Evolutionary conservation across 1,140 invertebrate species (phyloP).

Genomic region (Chelonus insularis): DNA sequence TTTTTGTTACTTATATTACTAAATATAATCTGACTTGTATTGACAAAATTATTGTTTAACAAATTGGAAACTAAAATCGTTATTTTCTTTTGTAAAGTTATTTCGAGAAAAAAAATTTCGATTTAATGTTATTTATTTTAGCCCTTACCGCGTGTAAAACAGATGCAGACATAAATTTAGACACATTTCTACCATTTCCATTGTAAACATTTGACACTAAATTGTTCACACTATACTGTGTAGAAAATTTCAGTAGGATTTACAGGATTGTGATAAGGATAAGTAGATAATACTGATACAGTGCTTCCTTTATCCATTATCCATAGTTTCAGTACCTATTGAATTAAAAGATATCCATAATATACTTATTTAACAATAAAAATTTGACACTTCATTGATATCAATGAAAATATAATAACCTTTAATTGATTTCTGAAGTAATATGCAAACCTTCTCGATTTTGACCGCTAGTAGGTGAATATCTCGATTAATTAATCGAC

Average conservation of each 20-base stretch:
- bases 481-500: conserved; percentile 55
- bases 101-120: too few species aligned
- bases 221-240: conserved; percentile 54
- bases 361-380: conserved; percentile 9
- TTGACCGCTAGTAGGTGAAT: conserved; percentile 61
- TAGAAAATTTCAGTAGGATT: conserved; percentile 70
- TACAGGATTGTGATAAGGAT: conserved; percentile 70
- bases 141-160: conserved; percentile 54
- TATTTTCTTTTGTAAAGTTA: too few species aligned
- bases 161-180: conserved; percentile 53
- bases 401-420: conserved; percentile 39
- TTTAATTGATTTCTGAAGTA: conserved; percentile 73
- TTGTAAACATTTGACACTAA: conserved; percentile 49
- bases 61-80: too few species aligned
- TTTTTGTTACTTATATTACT: conserved; percentile 44
- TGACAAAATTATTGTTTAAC: too few species aligned
- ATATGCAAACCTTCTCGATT: conserved; percentile 45
- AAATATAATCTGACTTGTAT: too few species aligned
- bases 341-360: conserved; percentile 32
- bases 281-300: conserved; percentile 59
- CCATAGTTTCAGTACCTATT: conserved; percentile 56
- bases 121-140: too few species aligned
- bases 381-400: conserved; percentile 1
- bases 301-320: conserved; percentile 52
- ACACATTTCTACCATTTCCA: conserved; percentile 50